Percentiles rank a stretch among this genome's conserved stretches.
Evolutionary conservation across 2,113 vertebrate species (phyloP).

Genomic region (Pterocles orientalis): DNA sequence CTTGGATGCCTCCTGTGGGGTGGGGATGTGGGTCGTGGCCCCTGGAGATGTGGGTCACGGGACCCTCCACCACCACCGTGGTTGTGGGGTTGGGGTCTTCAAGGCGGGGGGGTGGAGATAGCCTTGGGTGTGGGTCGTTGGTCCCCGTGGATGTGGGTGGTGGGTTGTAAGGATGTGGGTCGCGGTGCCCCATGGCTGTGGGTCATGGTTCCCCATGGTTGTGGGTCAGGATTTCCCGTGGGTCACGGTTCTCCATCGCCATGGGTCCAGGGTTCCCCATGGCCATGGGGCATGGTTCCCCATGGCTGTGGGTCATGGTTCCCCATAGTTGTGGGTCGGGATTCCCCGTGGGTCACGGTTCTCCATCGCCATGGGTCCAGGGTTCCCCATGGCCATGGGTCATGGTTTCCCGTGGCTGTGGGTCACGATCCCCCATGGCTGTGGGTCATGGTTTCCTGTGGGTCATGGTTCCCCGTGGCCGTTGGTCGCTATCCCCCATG

Average conservation of each 20-base stretch:
- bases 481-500: no score
- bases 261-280: no score
- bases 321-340: neutral
- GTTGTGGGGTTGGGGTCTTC: neutral
- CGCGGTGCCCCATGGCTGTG: no score
- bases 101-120: neutral
- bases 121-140: neutral
- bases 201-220: no score
- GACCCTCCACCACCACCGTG: no score
- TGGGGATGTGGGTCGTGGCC: neutral
- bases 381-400: neutral
- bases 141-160: neutral
- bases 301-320: neutral
- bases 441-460: neutral
- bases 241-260: no score
- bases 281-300: rapidly evolving
- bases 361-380: neutral
- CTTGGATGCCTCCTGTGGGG: neutral
- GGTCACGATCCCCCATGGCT: no score
- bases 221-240: no score
- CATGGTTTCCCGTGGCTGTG: neutral
- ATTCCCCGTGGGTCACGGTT: neutral
- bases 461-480: neutral
- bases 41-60: neutral
- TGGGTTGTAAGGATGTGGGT: neutral